Evolutionary conservation across 2,888 invertebrate species (phyloP).

Genomic region (Brachylomia viminalis): DNA sequence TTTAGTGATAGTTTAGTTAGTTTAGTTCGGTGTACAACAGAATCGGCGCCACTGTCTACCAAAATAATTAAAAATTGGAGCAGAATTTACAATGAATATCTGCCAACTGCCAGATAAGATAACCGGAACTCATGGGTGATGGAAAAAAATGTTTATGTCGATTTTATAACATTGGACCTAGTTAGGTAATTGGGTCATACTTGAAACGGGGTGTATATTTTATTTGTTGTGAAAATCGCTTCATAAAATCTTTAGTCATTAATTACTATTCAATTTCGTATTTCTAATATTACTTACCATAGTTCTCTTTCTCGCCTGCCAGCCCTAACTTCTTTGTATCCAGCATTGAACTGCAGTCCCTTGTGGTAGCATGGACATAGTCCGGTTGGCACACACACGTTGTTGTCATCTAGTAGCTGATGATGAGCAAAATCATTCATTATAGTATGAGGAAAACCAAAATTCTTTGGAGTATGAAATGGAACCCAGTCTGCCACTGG

Average conservation of each 20-base stretch:
- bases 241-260: background rate
- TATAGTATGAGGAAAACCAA: no score
- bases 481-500: no score
- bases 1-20: no score
- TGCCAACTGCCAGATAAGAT: background rate
- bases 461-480: no score
- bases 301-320: constrained; percentile 93
- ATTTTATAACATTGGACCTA: background rate
- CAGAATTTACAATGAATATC: background rate
- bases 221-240: background rate
- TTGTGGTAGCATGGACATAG: constrained; percentile 94
- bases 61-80: background rate
- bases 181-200: background rate
- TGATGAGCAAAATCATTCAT: no score
- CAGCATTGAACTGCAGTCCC: constrained; percentile 93
- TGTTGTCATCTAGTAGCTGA: constrained; percentile 92
- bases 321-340: constrained; percentile 94
- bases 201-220: background rate
- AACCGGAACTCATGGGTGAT: background rate
- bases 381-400: constrained; percentile 94
- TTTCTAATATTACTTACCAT: constrained; percentile 89
- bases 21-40: no score
- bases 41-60: background rate
- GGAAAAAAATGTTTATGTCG: background rate
- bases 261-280: background rate